Evolutionary conservation across 2,888 invertebrate species (phyloP).

Genomic region (Scaptomyza parva): DNA sequence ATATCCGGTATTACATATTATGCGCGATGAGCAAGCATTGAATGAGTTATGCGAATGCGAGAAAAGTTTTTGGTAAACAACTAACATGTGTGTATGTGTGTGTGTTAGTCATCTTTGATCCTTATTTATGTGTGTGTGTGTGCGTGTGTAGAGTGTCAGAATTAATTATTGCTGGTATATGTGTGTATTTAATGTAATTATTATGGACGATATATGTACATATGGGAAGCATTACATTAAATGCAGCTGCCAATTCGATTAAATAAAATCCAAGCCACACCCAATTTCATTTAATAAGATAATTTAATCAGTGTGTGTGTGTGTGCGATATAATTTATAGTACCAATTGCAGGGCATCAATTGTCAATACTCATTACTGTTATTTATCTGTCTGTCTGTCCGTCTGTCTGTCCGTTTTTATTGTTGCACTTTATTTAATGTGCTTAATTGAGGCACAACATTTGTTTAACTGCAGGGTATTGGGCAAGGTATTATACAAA

Average conservation of each 20-base stretch:
- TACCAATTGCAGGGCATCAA: conserved; percentile 16
- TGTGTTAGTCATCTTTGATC: background rate
- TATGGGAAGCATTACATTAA: background rate
- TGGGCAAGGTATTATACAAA: too few species aligned
- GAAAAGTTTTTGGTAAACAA: too few species aligned
- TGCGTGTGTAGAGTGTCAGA: conserved; percentile 20
- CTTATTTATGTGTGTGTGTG: conserved; percentile 1
- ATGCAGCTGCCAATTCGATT: conserved; percentile 20
- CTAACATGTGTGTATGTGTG: background rate
- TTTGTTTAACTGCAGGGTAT: conserved; percentile 9
- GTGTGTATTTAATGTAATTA: conserved; percentile 22
- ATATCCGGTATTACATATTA: conserved; percentile 62
- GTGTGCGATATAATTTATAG: conserved; percentile 13
- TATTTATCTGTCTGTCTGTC: background rate
- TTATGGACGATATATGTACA: conserved; percentile 1
- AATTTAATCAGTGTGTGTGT: conserved; percentile 43
- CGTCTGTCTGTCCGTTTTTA: background rate
- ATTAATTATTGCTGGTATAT: conserved; percentile 28
- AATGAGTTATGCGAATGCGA: conserved; percentile 44
- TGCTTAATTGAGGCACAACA: background rate
- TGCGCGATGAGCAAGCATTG: conserved; percentile 47
- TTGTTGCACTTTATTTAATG: background rate
- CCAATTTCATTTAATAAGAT: conserved; percentile 38
- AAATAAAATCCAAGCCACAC: conserved; percentile 5
- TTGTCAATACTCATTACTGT: conserved; percentile 15